These are phyloP conservation scores for Rutpela maculata DNA, from an alignment of 2,888 invertebrate species.

Conservation along the genomic window DNA sequence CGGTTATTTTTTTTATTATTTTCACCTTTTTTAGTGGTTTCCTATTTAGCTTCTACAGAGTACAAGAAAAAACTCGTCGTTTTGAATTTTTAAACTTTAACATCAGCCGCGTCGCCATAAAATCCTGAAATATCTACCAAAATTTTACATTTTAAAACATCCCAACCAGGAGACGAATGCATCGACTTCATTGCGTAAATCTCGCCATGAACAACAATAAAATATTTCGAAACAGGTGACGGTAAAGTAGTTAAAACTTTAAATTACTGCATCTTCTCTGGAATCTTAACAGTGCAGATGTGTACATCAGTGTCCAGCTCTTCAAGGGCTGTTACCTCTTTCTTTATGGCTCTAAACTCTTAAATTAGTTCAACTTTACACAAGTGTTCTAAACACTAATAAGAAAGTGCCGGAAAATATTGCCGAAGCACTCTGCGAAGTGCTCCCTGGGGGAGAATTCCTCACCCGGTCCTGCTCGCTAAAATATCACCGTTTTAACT, in stretches of 20 bases:
- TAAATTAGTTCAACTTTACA: conserved; percentile 74
- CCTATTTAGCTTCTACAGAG: no score
- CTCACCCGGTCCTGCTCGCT: conserved; percentile 65
- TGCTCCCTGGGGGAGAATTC: conserved; percentile 68
- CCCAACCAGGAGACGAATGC: not conserved
- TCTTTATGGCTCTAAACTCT: conserved; percentile 73
- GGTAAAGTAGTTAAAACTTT: conserved; percentile 66
- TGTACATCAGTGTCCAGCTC: conserved; percentile 70
- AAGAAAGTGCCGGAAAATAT: conserved; percentile 72
- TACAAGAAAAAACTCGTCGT: no score
- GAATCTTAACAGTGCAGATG: conserved; percentile 65
- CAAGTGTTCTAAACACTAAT: conserved; percentile 73
- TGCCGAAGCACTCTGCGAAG: conserved; percentile 68
- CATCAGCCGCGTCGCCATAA: no score
- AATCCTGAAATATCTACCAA: no score
- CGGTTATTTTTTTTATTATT: no score
- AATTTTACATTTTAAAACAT: not conserved
- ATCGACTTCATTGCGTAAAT: not conserved
- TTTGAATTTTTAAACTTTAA: no score
- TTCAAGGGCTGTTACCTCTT: conserved; percentile 73
- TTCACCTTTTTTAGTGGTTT: no score
- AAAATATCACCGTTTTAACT: conserved; percentile 67
- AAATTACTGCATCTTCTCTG: conserved; percentile 57
- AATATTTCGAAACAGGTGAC: conserved; percentile 54
- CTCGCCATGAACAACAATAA: not conserved